Percentiles rank a stretch among this genome's conserved stretches.
Conservation (phyloP, 2,797 vertebrate genomes). For the Spheniscus humboldti region DNA sequence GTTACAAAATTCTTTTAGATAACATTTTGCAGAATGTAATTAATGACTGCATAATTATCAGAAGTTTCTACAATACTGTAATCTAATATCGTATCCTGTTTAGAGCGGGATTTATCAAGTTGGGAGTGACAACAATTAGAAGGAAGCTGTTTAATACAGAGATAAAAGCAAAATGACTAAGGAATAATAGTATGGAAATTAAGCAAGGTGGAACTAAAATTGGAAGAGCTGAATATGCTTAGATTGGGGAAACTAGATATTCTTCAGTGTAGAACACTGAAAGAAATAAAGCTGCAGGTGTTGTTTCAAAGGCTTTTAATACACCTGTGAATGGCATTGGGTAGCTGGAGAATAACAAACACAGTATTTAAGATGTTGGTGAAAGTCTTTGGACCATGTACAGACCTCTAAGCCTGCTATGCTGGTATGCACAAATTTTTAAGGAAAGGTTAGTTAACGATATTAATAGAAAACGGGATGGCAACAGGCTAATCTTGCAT, state of each 20-base stretch:
- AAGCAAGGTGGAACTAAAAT: background rate
- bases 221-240: background rate
- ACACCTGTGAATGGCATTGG: background rate
- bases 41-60: background rate
- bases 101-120: background rate
- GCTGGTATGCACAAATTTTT: background rate
- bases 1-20: background rate
- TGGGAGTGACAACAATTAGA: background rate
- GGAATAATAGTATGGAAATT: background rate
- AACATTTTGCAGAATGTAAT: background rate
- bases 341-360: background rate
- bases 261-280: background rate
- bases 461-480: background rate
- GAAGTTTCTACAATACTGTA: background rate
- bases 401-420: background rate
- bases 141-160: background rate
- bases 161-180: background rate
- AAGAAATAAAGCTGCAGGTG: background rate
- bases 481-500: background rate
- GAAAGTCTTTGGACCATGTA: background rate
- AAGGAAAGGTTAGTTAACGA: background rate
- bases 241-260: background rate
- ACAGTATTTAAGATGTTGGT: background rate
- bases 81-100: background rate
- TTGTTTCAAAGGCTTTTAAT: background rate